phyloP scores from a whole-genome alignment of 2,888 invertebrate genomes.

The Megaustenia siamemsis region DNA sequence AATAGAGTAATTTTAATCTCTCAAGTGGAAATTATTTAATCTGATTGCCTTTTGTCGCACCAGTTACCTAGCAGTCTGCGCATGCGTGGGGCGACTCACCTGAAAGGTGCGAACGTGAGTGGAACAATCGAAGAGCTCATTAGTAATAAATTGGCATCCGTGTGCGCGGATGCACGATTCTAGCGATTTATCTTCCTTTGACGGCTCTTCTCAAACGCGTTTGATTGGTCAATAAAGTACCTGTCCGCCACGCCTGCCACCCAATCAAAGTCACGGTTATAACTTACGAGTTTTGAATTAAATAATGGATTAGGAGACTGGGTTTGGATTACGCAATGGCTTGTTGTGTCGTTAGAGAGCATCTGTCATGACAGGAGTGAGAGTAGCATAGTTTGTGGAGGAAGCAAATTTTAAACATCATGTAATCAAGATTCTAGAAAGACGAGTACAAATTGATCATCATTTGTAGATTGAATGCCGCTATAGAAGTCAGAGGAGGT shows the following conservation, averaged over 20 bases:
- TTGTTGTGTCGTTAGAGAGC: no score
- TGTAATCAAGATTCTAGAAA: no score
- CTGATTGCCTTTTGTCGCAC: constrained; percentile 24
- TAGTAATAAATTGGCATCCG: constrained; percentile 36
- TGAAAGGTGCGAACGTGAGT: constrained; percentile 11
- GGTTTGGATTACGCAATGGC: no score
- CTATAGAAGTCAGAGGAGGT: no score
- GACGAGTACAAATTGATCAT: no score
- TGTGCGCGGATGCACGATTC: constrained; percentile 5
- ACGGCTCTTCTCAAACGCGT: neutral
- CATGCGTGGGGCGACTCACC: constrained; percentile 1
- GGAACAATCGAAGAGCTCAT: constrained; percentile 18
- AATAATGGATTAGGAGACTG: neutral
- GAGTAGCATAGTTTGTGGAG: no score
- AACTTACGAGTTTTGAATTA: neutral
- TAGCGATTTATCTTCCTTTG: constrained; percentile 14
- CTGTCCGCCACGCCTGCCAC: neutral
- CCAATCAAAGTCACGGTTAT: neutral
- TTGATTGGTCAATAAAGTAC: constrained; percentile 10
- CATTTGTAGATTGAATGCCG: no score
- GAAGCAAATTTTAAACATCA: no score
- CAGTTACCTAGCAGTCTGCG: neutral
- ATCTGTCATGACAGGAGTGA: no score
- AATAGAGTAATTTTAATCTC: constrained; percentile 31
- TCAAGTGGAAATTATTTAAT: constrained; percentile 44